Evolutionary conservation across 92 coral and sea anemone genomes (phyloP), one percentile per base, ranked within the genome.

Genomic region (Phymanthus crucifer): DNA sequence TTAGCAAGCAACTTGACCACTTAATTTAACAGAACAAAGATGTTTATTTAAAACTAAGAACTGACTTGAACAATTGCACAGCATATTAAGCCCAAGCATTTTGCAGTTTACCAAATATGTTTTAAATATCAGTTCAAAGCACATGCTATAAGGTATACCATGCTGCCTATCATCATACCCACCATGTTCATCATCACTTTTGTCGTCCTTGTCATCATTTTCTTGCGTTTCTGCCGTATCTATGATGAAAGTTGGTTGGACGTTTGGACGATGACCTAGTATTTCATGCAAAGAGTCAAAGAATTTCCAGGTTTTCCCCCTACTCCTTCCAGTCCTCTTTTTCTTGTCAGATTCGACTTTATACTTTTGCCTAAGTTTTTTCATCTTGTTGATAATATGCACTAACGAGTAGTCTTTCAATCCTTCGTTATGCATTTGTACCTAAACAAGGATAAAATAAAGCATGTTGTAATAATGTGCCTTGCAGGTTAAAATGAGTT

Each of bases 181-280:
- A 27, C 70, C 82, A 9, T 66, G 35, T 32, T 66, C 82, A 19
- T 32, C 76, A 33, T 31, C 82, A 19, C 11, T 34, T 78, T 78
- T 26, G 32, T 66, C 74, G 37, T 66, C 24, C 0, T 36, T 37
- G 16, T 21, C 64, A 38, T 75, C 80, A 10, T 32, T n/a, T 26
- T 3, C 68, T 26, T 46, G 33, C 10, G 13, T 7, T 29, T 34
- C 13, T 6, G 84, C 43, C 47, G 84, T 79, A 69, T 79, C 84
- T 21, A 79, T 27, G 52, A 54, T 66, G 52, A 32, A 79, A 23
- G 50, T 1, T 36, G 84, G 84, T 1, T 38, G 7, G n/a, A 69
- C 77, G 35, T 79, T 79, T n/a, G 84, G 78, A 34, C 84, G 71
- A 70, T 79, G 69, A 31, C 84, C 84, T 13, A 79, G 54, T 79